Base-by-base conservation (phyloP, 2,888 invertebrate species). In the Synanthedon vespiformis region DNA sequence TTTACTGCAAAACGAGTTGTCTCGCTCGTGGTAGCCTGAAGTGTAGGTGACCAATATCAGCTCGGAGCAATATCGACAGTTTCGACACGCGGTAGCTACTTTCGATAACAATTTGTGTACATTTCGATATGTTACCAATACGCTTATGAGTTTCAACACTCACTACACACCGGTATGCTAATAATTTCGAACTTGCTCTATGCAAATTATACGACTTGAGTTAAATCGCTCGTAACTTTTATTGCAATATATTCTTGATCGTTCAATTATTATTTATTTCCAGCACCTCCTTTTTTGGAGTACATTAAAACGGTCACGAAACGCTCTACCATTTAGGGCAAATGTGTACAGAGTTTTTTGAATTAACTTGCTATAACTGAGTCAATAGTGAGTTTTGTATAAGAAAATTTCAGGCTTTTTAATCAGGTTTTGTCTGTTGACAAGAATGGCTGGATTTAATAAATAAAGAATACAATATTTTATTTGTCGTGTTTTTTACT, bases 31-130 rank as follows among this genome's bases (percentile, higher is more conserved):
- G 64, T 67, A 61, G 64, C 62, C 57, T 59, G 65, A 69, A 74
- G 77, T 80, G 75, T 83, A 76, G 82, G 81, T 82, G 81, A 82
- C 67, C 81, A 69, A 63, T 63, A 61, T 58, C 55, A 58, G 59
- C 62, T 56, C 55, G 61, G 60, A 61, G 61, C 61, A 60, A 67
- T 65, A 68, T 66, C 61, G 61, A 62, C 60, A 58, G 63, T 81
- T 77, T 71, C 80, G 60, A 74, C 74, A 83, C 34, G 22, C 47
- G 22, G 34, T 34, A 16, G 27, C 41, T 16, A 77, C 77, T 79
- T 74, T 80, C 74, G 65, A 74, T 76, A 70, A 71, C 59, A 65
- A 64, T 67, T 67, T 62, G 58, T 64, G 59, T 56, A 58, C 53
- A 57, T 55, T 56, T 54, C 49, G 49, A 40, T 18, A 49, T 56